Base-by-base conservation (phyloP, 1,140 invertebrate genomes). In the Bombus difficillimus region DNA sequence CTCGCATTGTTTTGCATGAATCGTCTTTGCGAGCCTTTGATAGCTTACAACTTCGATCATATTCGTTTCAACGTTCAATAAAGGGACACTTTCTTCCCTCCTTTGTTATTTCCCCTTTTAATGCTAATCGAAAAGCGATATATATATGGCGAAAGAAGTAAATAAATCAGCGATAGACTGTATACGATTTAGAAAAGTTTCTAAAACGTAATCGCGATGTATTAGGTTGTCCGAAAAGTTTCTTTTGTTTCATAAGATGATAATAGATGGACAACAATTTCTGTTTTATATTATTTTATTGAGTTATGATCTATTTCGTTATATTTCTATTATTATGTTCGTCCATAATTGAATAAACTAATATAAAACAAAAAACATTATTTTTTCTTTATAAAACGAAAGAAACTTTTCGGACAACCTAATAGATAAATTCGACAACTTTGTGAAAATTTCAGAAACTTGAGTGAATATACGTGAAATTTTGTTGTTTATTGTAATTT, bases 1-100 rank as follows among this genome's bases (percentile, higher is more conserved):
- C n/a, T 34, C 25, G 59, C 37, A 81, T 81, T 69, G 69, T 86
- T 76, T 82, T 66, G 47, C 75, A 15, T 28, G 73, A 86, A 80
- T 74, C 13, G 39, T 28, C 25, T 41, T 22, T 12, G 2, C 13
- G 68, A 39, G 34, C 28, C 15, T 34, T n/a, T 5, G 10, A 66
- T 76, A 8, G 73, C 32, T 34, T 47, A n/a, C 32, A 69, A 69
- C 22, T 3, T 18, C 43, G 32, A 68, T 68, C 53, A n/a, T 39
- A 13, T 39, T 57, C 28, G 18, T 6, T 32, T 57, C 9, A 57
- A n/a, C 28, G 64, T 9, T 32, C 68, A 57, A 41, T 72, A 18
- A 43, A 57, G 34, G 22, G 28, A 32, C 32, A 28, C 3, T 34
- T 66, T n/a, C 13, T 53, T 59, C 10, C 57, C 13, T 47, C 47